Evolutionary conservation across 2,797 vertebrate species (phyloP).

Genomic region (Muraenolepis orangiensis): DNA sequence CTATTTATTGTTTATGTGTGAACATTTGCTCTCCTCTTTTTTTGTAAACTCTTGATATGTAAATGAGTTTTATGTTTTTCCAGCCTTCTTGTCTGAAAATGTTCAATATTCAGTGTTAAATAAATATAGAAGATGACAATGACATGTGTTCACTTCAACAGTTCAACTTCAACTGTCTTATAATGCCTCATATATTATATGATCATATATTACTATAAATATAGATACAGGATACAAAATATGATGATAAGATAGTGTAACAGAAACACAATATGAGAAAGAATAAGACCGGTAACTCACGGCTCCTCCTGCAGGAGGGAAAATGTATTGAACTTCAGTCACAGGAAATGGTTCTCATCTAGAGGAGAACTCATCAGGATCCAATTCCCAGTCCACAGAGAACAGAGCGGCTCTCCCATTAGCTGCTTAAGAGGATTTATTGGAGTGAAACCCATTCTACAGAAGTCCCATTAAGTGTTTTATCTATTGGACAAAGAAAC

Average conservation of each 20-base stretch:
- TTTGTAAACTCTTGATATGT: constrained; percentile 36
- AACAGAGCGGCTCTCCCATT: background rate
- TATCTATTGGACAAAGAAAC: background rate
- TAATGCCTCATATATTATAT: background rate
- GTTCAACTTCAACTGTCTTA: background rate
- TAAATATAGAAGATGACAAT: constrained; percentile 37
- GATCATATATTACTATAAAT: background rate
- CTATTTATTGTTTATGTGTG: constrained; percentile 57
- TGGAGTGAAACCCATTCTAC: background rate
- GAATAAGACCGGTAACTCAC: background rate
- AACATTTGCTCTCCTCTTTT: constrained; percentile 24
- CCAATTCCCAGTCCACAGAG: background rate
- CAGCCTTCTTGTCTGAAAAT: constrained; percentile 21
- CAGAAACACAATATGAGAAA: background rate
- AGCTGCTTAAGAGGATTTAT: background rate
- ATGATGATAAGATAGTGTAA: background rate
- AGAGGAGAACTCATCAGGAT: background rate
- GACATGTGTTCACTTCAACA: constrained; percentile 1
- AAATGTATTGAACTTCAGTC: background rate
- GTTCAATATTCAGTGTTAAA: constrained; percentile 28
- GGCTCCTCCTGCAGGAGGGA: background rate
- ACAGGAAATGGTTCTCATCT: background rate
- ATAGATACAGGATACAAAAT: background rate
- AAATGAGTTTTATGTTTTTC: constrained; percentile 23
- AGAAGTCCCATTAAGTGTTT: background rate